phyloP scores from a whole-genome alignment of 2,113 vertebrate species.

The Cettia cetti region DNA sequence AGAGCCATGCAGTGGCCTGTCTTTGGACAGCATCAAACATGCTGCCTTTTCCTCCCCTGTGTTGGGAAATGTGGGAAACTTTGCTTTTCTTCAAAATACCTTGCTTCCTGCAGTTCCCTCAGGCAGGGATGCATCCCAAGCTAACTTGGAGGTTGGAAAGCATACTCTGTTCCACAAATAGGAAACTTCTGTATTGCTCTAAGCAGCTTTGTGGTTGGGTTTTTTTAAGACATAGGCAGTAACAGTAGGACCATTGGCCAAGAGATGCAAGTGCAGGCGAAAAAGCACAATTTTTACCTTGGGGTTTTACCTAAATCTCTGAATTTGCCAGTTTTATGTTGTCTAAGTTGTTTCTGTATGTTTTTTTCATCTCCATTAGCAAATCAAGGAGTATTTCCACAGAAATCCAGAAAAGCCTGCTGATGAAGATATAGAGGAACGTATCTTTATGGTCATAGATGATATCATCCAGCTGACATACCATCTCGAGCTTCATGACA shows the following conservation, averaged over 20 bases:
- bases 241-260: not conserved
- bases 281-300: not conserved
- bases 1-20: not conserved
- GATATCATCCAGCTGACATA: conserved; percentile 79
- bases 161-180: not conserved
- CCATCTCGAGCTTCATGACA: conserved; percentile 74
- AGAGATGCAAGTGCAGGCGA: not conserved
- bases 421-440: conserved; percentile 80
- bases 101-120: not conserved
- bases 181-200: not conserved
- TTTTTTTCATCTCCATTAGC: conserved; percentile 55
- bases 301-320: not conserved
- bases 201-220: not conserved
- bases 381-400: conserved; percentile 84
- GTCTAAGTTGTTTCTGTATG: not conserved
- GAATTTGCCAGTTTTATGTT: not conserved
- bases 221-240: not conserved
- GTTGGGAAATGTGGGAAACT: not conserved
- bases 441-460: conserved; percentile 73
- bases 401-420: conserved; percentile 78
- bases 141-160: not conserved
- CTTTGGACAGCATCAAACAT: not conserved
- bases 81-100: not conserved
- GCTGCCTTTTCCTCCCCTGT: not conserved
- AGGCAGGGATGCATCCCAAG: not conserved